Evolutionary conservation across 64 coral and sea anemone species (phyloP).

Genomic region (Actinia equina): DNA sequence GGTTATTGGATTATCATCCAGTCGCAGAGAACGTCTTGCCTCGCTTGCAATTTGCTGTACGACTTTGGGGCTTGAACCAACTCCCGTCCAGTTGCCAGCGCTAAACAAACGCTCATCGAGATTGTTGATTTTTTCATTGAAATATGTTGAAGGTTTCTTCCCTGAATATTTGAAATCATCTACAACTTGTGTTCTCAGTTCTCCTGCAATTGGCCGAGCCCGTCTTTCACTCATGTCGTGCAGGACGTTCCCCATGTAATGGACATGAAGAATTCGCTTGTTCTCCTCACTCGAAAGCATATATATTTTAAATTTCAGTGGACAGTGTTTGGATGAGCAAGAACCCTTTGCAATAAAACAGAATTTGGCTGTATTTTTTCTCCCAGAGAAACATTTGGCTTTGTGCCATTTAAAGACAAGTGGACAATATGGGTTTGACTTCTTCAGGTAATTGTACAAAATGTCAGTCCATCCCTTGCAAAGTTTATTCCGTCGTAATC

Average conservation of each 20-base stretch:
- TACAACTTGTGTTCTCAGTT: too few species aligned
- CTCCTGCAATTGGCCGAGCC: constrained; percentile 25
- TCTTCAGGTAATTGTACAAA: constrained; percentile 4
- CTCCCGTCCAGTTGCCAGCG: too few species aligned
- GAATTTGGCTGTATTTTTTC: neutral
- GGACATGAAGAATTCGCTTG: neutral
- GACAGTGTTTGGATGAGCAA: constrained; percentile 21
- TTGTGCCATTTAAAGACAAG: constrained; percentile 24
- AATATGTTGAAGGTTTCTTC: too few species aligned
- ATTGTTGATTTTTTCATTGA: too few species aligned
- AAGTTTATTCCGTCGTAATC: neutral
- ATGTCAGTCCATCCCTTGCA: neutral
- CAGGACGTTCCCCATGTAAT: constrained; percentile 4
- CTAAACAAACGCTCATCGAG: too few species aligned
- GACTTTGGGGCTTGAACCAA: too few species aligned
- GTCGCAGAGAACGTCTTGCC: too few species aligned
- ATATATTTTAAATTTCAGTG: constrained; percentile 4
- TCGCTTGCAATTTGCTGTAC: too few species aligned
- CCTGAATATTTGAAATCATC: too few species aligned
- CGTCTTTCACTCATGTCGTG: neutral
- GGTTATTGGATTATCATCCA: too few species aligned
- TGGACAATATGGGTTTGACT: constrained; percentile 7
- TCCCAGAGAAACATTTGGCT: neutral
- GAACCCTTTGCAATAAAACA: constrained; percentile 3
- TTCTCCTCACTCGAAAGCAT: constrained; percentile 25